Base-by-base conservation (phyloP, 2,797 vertebrate species). In the Danio jaintianensis region DNA sequence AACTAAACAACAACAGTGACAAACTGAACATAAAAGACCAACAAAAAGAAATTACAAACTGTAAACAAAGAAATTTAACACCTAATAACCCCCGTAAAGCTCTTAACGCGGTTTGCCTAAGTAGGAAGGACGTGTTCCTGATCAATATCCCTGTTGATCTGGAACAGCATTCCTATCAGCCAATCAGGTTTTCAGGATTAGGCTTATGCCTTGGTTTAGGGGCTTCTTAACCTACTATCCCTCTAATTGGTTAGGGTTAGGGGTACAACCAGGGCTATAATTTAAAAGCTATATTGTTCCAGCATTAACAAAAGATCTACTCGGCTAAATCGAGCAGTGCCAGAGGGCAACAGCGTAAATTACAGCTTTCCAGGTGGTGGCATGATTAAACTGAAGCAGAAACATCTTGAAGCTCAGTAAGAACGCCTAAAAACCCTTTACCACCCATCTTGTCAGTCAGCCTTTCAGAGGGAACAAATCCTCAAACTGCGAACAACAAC, bases 101-200 rank as follows among this genome's bases (percentile, higher is more conserved):
- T 16, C 29, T 40, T 75, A 74, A 62, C 45, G 47, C n/a, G 42
- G 53, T 11, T 38, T 40, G 43, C 9, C 43, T 38, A 50, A 62
- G 58, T 61, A 75, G 58, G 22, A 29, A 73, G 5, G 55, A 62
- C 72, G 52, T 50, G 58, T 16, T 72, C 53, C 70, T 58, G 38
- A 58, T 72, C 53, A 72, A 45, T 62, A 74, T 61, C 72, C 58
- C n/a, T 62, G 72, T 59, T 73, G 29, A 9, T 52, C 67, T 36
- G 71, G 55, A 73, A 16, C 71, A 36, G 55, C 55, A 59, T 73
- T 73, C 10, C 20, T 36, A 61, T 62, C 45, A 50, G n/a, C 61
- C 74, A 66, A 66, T 76, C 18, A 76, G 50, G 38, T 76, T 76
- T 66, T 5, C 13, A 55, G 61, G 47, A 55, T 76, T 76, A 64